These are phyloP conservation scores for Digitonthophagus gazella DNA, from an alignment of 2,888 invertebrate species.

Conservation along the genomic window DNA sequence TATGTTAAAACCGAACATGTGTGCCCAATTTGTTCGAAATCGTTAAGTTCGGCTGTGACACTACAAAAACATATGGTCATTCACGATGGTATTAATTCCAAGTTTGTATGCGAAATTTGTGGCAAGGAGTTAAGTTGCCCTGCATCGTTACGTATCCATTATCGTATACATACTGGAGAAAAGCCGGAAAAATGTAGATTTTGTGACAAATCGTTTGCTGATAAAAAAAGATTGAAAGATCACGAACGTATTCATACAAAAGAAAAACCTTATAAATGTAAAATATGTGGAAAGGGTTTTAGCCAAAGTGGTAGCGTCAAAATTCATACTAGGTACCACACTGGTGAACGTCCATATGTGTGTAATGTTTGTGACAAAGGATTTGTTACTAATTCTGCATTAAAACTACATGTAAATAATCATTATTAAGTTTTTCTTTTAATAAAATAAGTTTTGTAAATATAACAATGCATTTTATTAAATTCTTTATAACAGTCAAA, in stretches of 20 bases:
- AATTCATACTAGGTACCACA: constrained; percentile 54
- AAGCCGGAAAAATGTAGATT: constrained; percentile 56
- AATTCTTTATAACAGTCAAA: background rate
- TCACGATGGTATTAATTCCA: constrained; percentile 22
- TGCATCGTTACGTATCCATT: constrained; percentile 19
- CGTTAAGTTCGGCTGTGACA: constrained; percentile 25
- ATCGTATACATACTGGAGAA: constrained; percentile 42
- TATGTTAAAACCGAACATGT: constrained; percentile 25
- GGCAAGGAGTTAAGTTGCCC: constrained; percentile 45
- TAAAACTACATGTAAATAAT: constrained; percentile 52
- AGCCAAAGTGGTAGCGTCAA: constrained; percentile 54
- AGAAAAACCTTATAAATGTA: constrained; percentile 54
- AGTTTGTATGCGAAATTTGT: constrained; percentile 43
- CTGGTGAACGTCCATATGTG: constrained; percentile 54
- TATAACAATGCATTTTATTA: constrained; percentile 40
- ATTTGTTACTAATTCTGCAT: constrained; percentile 55
- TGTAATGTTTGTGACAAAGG: constrained; percentile 55
- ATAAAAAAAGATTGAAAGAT: constrained; percentile 50
- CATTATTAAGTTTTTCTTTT: background rate
- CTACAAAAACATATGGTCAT: constrained; percentile 28
- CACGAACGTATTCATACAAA: constrained; percentile 33
- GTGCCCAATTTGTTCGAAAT: constrained; percentile 33
- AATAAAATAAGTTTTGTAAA: background rate
- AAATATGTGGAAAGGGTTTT: constrained; percentile 56
- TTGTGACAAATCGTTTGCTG: constrained; percentile 55